Evolutionary conservation across 2,888 invertebrate species (phyloP), one percentile per base, ranked within the genome.

Genomic region (Pollenia amentaria): DNA sequence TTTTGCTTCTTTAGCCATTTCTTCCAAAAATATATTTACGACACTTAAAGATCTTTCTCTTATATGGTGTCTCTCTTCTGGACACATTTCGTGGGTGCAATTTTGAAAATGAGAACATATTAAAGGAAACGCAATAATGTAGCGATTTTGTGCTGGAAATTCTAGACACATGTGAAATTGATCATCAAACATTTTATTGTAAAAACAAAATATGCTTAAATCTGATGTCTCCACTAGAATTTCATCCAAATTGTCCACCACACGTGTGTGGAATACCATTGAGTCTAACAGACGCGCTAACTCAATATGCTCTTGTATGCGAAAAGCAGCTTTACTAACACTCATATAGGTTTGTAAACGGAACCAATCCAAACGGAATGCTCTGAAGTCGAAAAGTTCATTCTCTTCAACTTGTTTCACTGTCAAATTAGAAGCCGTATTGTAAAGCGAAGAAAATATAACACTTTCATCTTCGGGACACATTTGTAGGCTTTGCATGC

Each of bases 131-230:
- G 99, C 98, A 89, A 99, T 97, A 88, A 99, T 99, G 92, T 97
- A 99, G 57, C 99, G 96, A 93, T 98, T 98, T 94, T 99, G 99
- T 29, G 99, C 99, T 44, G 99, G 99, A 92, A 99, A 99, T 93
- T 99, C 99, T 89, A 99, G 94, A 93, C 99, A 99, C 97, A 98
- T 98, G 91, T 98, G 98, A 93, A 99, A 99, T 93, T 99, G 99
- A 91, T 97, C 98, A 93, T 99, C 98, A 94, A 99, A 99, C 93
- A 98, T 97, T 94, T 97, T 97, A 91, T 96, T 98, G 93, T 99
- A 99, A 92, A 99, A 99, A 93, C 99, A 99, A 93, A 99, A 99
- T 88, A 99, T 96, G 0, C 99, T 99, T 18, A 99, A 94, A 94
- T 99, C 99, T 0, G 99, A 99, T 3, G 99, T 98, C 93, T 99